Percentiles rank a stretch among this genome's conserved stretches.
phyloP scores from a whole-genome alignment of 2,797 vertebrate species.

The Peromyscus eremicus region DNA sequence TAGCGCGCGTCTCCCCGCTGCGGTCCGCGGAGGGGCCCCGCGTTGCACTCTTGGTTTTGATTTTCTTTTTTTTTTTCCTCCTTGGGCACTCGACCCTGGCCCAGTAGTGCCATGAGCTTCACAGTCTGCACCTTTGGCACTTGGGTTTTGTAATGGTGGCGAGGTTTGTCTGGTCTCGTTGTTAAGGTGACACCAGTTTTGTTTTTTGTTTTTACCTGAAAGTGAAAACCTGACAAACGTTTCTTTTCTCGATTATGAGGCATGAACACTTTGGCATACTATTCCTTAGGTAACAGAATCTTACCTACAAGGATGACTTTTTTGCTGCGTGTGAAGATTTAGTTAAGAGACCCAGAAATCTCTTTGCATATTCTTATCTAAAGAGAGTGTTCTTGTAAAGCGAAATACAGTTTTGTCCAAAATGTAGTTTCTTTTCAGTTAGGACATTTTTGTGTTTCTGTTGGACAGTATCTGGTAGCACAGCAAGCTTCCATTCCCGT shows the following conservation, averaged over 20 bases:
- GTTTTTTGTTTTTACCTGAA: conserved; percentile 68
- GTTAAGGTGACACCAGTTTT: conserved; percentile 69
- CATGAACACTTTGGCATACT: conserved; percentile 61
- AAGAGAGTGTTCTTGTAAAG: conserved; percentile 51
- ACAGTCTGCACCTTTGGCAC: conserved; percentile 64
- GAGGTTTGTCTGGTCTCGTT: conserved; percentile 52
- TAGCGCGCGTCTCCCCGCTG: conserved; percentile 19
- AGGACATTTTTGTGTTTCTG: neutral
- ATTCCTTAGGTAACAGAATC: conserved; percentile 52
- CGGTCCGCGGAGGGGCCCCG: neutral
- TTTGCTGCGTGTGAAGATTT: conserved; percentile 54
- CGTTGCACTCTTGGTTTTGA: conserved; percentile 12
- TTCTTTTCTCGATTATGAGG: conserved; percentile 21
- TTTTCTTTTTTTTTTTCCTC: neutral
- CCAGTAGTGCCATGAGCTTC: conserved; percentile 35
- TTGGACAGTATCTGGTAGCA: neutral
- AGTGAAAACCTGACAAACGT: conserved; percentile 64
- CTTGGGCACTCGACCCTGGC: neutral
- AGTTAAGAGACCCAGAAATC: neutral
- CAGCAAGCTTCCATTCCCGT: neutral
- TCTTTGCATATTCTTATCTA: conserved; percentile 17
- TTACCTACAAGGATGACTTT: conserved; percentile 66
- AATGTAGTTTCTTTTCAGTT: neutral
- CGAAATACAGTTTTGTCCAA: conserved; percentile 4
- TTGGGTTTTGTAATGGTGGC: conserved; percentile 73